Percentiles rank a stretch among this genome's conserved stretches.
Conservation (phyloP, 2,797 vertebrate species). For the Bothrops alternatus region DNA sequence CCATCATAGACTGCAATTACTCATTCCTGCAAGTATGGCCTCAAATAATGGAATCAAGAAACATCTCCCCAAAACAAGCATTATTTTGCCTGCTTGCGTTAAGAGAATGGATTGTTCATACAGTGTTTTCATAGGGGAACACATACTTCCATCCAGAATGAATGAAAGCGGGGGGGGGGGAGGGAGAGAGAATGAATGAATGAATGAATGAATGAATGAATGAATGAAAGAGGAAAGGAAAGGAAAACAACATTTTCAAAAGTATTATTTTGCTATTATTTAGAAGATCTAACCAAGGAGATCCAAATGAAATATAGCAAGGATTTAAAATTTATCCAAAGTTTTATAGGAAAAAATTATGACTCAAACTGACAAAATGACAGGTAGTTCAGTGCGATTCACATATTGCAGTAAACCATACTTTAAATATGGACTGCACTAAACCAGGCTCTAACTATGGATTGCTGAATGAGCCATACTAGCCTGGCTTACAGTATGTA, state of each 20-base stretch:
- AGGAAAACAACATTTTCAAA: conserved; percentile 12
- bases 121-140: conserved; percentile 21
- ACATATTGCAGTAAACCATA: no score
- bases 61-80: no score
- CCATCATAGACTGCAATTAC: not conserved
- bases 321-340: not conserved
- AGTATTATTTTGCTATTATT: conserved; percentile 35
- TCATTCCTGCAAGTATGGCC: not conserved
- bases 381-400: no score
- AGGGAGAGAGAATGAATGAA: conserved; percentile 19
- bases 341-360: not conserved
- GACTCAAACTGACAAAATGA: not conserved
- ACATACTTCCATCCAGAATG: not conserved
- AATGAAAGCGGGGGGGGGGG: no score
- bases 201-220: not conserved
- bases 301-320: not conserved
- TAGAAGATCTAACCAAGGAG: not conserved
- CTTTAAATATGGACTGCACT: no score
- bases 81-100: conserved; percentile 59
- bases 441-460: no score
- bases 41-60: not conserved
- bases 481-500: no score
- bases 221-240: conserved; percentile 39
- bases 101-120: conserved; percentile 39
- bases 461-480: no score